Evolutionary conservation across 2,113 vertebrate species (phyloP).

Genomic region (Anarrhichthys ocellatus): DNA sequence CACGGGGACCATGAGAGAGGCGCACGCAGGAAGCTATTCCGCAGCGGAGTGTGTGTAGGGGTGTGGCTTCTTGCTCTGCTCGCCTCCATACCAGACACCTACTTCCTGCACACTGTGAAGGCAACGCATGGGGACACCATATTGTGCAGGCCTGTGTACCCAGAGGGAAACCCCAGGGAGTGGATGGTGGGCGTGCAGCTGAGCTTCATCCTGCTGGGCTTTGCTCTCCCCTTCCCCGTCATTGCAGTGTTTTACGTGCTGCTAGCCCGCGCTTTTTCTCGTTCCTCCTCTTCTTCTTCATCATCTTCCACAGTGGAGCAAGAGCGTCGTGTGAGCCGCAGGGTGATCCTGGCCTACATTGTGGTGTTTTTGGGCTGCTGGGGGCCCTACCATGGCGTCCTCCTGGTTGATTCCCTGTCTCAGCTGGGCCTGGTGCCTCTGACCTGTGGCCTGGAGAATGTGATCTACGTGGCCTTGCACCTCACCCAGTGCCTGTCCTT

Average conservation of each 20-base stretch:
- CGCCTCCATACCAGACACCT: conserved; percentile 90
- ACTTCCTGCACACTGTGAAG: conserved; percentile 89
- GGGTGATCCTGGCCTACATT: conserved; percentile 92
- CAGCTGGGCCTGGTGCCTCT: conserved; percentile 89
- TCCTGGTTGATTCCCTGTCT: conserved; percentile 89
- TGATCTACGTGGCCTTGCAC: conserved; percentile 89
- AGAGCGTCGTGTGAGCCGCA: conserved; percentile 89
- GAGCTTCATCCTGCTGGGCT: conserved; percentile 90
- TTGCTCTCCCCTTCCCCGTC: conserved; percentile 90
- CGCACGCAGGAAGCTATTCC: conserved; percentile 81
- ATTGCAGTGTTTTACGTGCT: conserved; percentile 91
- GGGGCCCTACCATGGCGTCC: conserved; percentile 90
- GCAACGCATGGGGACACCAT: conserved; percentile 82
- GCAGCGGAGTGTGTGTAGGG: conserved; percentile 84
- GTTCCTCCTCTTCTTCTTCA: conserved; percentile 53
- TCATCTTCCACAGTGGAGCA: conserved; percentile 74
- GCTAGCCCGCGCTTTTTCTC: conserved; percentile 83
- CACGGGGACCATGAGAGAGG: conserved; percentile 39
- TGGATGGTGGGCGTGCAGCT: conserved; percentile 94
- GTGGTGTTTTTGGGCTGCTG: conserved; percentile 94
- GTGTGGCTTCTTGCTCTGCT: conserved; percentile 91
- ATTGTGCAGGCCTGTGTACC: conserved; percentile 90
- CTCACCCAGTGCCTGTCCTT: conserved; percentile 95
- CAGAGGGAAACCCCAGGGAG: conserved; percentile 87
- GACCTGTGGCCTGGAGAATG: conserved; percentile 90